Base-by-base conservation (phyloP, 2,888 invertebrate species). In the Boloria euphrosyne region DNA sequence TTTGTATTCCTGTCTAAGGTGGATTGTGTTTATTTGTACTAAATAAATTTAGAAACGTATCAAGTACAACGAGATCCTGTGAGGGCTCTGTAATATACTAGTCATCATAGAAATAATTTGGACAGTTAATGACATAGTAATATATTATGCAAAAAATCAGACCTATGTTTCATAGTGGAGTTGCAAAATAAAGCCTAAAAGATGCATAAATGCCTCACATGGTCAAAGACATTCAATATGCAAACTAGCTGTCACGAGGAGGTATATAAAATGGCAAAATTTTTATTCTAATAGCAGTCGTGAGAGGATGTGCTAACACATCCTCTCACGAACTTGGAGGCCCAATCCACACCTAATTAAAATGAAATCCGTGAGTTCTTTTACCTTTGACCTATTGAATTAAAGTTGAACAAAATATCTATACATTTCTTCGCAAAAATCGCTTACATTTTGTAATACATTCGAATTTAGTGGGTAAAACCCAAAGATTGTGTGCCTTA, bases 331-430 rank as follows among this genome's bases (percentile, higher is more conserved):
- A 72, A 68, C 65, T 59, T 31, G 71, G 62, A 73, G 70, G 75
- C 76, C 70, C 69, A 58, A 72, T 69, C 71, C 75, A 72, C 66
- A 65, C 57, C 13, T 22, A 18, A 46, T n/a, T n/a, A 57, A 81
- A 75, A 88, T 88, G 87, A 86, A 86, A 84, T 83, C 80, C 73
- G 87, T 87, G 78, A 88, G 87, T 87, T 65, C n/a, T 38, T 65
- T 57, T 68, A 66, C 71, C 22, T 4, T 46, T 46, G n/a, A 44
- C 18, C 22, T 18, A 18, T 46, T n/a, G n/a, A 18, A 27, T 17
- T 17, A 2, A 22, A 18, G 7, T 55, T 7, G 5, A 31, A 31
- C 7, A 6, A 2, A 38, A 10, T 38, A 38, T 38, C 31, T 10
- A 2, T 38, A 38, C 10, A 10, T 38, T 38, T 2, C 7, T 38